A percentile compares a stretch with the other conserved stretches of the same genome.
These are phyloP conservation scores for Phalacrocorax brasilianus DNA, from an alignment of 2,113 vertebrate genomes.

Conservation along the genomic window DNA sequence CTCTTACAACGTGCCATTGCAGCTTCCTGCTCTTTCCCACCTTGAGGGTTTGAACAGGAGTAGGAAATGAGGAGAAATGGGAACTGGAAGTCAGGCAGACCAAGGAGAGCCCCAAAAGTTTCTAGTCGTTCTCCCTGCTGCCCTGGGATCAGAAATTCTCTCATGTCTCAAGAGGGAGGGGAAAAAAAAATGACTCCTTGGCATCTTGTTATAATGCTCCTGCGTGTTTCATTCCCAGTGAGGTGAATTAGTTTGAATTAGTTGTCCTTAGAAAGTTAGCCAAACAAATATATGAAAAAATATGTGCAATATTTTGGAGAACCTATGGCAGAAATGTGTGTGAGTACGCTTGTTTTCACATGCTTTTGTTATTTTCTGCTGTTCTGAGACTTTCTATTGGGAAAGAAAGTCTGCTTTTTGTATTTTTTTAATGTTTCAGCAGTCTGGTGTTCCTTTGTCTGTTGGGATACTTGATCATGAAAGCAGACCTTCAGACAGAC, in stretches of 20 bases:
- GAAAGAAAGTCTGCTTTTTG: neutral
- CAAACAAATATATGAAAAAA: neutral
- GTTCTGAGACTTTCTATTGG: neutral
- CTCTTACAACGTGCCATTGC: neutral
- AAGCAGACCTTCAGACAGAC: neutral
- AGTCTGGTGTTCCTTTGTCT: neutral
- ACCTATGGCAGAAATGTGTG: neutral
- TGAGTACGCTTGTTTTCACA: neutral
- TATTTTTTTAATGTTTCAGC: neutral
- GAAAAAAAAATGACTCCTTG: neutral
- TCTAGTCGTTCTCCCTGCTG: neutral
- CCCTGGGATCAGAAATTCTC: neutral
- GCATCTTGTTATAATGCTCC: neutral
- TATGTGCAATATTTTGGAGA: neutral
- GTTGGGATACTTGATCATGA: neutral
- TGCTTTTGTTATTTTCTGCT: neutral
- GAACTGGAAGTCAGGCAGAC: neutral
- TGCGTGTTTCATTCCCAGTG: neutral
- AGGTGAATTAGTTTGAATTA: neutral
- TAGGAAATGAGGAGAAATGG: neutral
- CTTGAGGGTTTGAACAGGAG: neutral
- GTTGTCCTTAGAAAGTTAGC: neutral
- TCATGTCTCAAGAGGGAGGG: neutral
- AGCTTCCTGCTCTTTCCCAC: neutral
- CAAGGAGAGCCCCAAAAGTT: neutral